Base-by-base conservation (phyloP, 1,140 invertebrate genomes). In the Ips typographus region DNA sequence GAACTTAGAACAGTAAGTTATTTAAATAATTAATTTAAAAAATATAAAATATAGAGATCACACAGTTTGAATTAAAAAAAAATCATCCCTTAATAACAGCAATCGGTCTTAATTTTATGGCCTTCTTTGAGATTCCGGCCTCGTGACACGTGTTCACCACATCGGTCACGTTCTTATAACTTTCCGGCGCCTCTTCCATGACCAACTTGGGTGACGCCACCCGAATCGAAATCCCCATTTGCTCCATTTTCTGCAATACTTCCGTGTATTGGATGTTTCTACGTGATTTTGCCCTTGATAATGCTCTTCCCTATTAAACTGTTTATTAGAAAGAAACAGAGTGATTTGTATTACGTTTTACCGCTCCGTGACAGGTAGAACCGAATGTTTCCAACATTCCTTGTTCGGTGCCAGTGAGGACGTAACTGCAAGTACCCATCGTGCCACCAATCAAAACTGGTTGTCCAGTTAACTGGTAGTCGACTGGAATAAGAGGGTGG, bases 341-440 rank as follows among this genome's bases (percentile, higher is more conserved):
- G 44, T 49, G 44, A 49, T 6, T 49, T 49, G 44, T 22, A 52
- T 65, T 43, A 44, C 36, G 56, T 70, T 8, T 90, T 85, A 97
- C 96, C 61, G 98, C 98, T 80, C 98, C 98, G 83, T 99, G 98
- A 81, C 98, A 99, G 1, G 98, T 99, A 36, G 97, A 98, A 56
- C 98, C 98, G 85, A 99, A 99, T 1, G 98, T 99, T 83, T 99
- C 95, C 71, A 89, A 84, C 96, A 99, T 99, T 72, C 97, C 98
- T 78, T 92, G 88, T 80, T 97, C 93, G 47, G 97, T 98, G 22
- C 96, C 98, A 43, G 98, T 99, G 7, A 99, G 83, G 2, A 99
- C 96, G 83, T 99, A 99, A 80, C 96, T 98, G 78, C 97, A 99
- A 1, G 98, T 99, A 38, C 98, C 98, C 98, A 99, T 99, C 6